Evolutionary conservation across 1,140 invertebrate species (phyloP).

Genomic region (Harlomillsia oculata): DNA sequence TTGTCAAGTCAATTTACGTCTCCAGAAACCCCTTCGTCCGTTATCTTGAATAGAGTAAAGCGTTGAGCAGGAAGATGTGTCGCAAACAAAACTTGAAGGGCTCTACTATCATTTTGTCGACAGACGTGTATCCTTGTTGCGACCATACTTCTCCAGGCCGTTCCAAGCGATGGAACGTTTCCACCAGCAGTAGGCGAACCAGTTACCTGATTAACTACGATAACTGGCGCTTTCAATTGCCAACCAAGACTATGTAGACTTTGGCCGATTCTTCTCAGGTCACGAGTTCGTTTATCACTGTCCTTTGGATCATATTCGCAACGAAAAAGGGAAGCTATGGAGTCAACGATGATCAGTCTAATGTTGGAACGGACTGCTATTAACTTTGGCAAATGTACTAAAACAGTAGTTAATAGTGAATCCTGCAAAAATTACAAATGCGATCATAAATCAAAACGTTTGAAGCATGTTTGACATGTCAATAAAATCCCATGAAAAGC

Average conservation of each 20-base stretch:
- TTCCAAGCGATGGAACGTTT: slow-evolving; percentile 47
- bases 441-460: background rate
- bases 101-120: slow-evolving; percentile 38
- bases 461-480: background rate
- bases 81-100: slow-evolving; percentile 41
- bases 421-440: slow-evolving; percentile 42
- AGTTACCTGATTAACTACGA: slow-evolving; percentile 53
- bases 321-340: slow-evolving; percentile 61
- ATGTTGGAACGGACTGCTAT: slow-evolving; percentile 45
- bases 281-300: slow-evolving; percentile 45
- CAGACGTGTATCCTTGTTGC: slow-evolving; percentile 52
- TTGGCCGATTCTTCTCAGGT: slow-evolving; percentile 49
- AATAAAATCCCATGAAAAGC: slow-evolving; percentile 21
- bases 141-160: slow-evolving; percentile 59
- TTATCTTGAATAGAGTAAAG: no score
- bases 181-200: slow-evolving; percentile 6
- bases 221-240: slow-evolving; percentile 48
- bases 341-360: slow-evolving; percentile 61
- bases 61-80: slow-evolving; percentile 43
- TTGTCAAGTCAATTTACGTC: no score
- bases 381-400: slow-evolving; percentile 44
- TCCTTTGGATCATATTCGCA: slow-evolving; percentile 47
- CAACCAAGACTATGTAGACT: slow-evolving; percentile 49
- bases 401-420: slow-evolving; percentile 49
- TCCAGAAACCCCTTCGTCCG: no score